These are phyloP conservation scores for Poeciliopsis infans DNA, from an alignment of 2,797 vertebrate genomes.

Conservation along the genomic window DNA sequence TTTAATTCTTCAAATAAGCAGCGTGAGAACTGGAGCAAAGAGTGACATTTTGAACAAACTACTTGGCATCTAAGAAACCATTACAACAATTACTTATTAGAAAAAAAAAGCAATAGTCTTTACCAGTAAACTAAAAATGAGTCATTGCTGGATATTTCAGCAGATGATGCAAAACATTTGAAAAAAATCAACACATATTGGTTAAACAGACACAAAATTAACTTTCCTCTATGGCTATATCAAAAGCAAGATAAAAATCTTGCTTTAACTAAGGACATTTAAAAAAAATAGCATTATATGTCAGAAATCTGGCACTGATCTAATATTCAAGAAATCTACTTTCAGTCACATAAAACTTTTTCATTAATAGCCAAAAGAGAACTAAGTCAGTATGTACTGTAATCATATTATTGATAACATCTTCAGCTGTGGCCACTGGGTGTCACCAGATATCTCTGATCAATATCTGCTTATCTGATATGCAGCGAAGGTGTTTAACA, in stretches of 20 bases:
- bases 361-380: neutral
- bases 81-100: neutral
- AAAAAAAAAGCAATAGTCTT: too few relatives aligned
- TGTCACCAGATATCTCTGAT: constrained; percentile 80
- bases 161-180: neutral
- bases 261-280: neutral
- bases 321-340: neutral
- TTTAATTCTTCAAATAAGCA: neutral
- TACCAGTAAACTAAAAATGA: too few relatives aligned
- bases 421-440: constrained; percentile 74
- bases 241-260: neutral
- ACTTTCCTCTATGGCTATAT: neutral
- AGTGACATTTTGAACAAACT: neutral
- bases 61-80: neutral
- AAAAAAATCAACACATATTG: neutral
- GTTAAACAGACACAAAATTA: neutral
- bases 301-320: neutral
- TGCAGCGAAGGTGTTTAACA: constrained; percentile 37
- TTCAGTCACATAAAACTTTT: constrained; percentile 8
- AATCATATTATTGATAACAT: constrained; percentile 55
- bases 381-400: neutral
- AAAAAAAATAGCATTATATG: neutral
- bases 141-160: too few relatives aligned
- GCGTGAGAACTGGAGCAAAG: neutral
- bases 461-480: constrained; percentile 67